A percentile compares a stretch with the other conserved stretches of the same genome.
These are phyloP conservation scores for Saccostrea cuccullata DNA, from an alignment of 1,140 invertebrate genomes.

Conservation along the genomic window DNA sequence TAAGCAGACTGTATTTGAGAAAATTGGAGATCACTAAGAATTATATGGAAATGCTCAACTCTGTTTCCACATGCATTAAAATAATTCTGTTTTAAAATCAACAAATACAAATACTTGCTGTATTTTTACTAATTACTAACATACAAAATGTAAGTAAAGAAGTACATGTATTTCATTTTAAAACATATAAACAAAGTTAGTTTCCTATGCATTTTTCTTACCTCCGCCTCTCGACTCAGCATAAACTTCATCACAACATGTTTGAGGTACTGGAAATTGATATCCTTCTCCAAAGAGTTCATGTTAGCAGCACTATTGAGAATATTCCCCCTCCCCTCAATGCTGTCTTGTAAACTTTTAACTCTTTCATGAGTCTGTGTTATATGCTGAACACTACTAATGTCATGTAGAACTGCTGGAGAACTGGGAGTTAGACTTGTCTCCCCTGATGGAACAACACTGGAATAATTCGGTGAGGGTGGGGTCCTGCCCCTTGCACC, in stretches of 20 bases:
- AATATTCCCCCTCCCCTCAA: slow-evolving; percentile 24
- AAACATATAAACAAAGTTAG: no score
- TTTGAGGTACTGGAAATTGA: slow-evolving; percentile 93
- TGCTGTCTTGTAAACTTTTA: slow-evolving; percentile 26
- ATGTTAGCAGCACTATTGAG: slow-evolving; percentile 44
- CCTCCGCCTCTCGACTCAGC: slow-evolving; percentile 90
- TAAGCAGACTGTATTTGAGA: no score
- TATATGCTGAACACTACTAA: neutral
- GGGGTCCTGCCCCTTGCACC: neutral
- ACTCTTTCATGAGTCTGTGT: neutral
- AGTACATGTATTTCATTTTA: no score
- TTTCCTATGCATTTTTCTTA: slow-evolving; percentile 68
- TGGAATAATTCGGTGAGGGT: neutral
- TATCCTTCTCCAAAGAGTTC: slow-evolving; percentile 80
- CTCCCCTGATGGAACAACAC: neutral
- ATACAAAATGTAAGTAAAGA: no score
- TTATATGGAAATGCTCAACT: no score
- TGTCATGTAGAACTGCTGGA: slow-evolving; percentile 22
- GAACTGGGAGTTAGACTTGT: neutral
- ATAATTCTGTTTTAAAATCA: no score
- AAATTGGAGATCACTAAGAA: no score
- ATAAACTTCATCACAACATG: slow-evolving; percentile 95
- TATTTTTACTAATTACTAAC: no score
- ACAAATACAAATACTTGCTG: no score
- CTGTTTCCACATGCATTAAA: no score